Base-by-base conservation (phyloP, 1,140 invertebrate genomes). In the Brachionus asplanchnoidis region DNA sequence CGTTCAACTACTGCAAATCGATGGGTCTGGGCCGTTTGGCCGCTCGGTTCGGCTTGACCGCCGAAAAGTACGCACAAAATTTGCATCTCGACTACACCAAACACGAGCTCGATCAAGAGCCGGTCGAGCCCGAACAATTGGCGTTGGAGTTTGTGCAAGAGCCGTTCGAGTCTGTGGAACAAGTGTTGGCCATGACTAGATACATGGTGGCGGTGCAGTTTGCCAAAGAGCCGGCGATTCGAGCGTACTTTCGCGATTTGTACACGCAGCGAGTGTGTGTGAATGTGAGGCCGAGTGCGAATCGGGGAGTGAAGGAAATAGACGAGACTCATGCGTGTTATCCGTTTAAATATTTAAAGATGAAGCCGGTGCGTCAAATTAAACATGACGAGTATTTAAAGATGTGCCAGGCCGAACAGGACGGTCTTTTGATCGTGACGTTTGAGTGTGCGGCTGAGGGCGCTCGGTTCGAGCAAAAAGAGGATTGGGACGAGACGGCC, bases 41-140 rank as follows among this genome's bases (percentile, higher is more conserved):
- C 14, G 70, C 56, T 12, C 42, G 93, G 85, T 99, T 99, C 90
- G 98, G 97, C 86, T 89, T 99, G n/a, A 94, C 93, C 1, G 95
- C 97, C 0, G 95, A 97, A 88, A 93, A 99, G 88, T 98, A 97
- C 90, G 97, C 95, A 2, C 96, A 99, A 90, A 99, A 99, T 90
- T 89, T 99, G 0, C 92, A 95, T 1, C 97, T 98, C 87, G 97
- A 97, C 88, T 99, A 98, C 90, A 95, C 96, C 87, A 92, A 95
- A n/a, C 95, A 98, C 89, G 97, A 99, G 88, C 95, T 99, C 2
- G 79, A 82, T 1, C 95, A 97, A 68, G 96, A 98, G 89, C 94
- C 95, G 86, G 91, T 93, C 0, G 93, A 95, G 85, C 95, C 96
- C 12, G 65, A 83, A 28, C 14, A 20, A 28, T 8, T 85, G n/a